Evolutionary conservation across 2,797 vertebrate species (phyloP).

Genomic region (Urophycis tenuis): DNA sequence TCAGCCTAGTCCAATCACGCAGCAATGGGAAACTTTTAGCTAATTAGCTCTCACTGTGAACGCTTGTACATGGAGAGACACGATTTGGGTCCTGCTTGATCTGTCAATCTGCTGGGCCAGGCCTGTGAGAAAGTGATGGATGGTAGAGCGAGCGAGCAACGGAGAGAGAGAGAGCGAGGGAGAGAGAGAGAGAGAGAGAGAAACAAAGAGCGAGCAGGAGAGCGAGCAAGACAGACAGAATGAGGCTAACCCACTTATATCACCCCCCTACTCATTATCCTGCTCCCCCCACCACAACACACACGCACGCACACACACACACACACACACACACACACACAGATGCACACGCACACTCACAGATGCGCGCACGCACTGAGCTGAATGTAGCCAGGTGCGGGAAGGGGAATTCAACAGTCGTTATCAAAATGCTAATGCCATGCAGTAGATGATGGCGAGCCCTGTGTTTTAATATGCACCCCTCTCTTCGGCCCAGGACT

Average conservation of each 20-base stretch:
- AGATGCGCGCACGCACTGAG: background rate
- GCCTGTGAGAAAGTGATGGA: background rate
- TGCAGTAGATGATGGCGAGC: conserved; percentile 8
- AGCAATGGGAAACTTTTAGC: background rate
- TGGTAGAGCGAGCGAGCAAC: background rate
- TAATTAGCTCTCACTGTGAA: conserved; percentile 29
- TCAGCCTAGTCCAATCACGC: background rate
- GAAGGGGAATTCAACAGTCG: background rate
- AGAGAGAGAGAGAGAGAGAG: background rate
- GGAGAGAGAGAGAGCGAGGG: conserved; percentile 8
- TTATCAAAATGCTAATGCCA: conserved; percentile 40
- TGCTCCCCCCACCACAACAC: background rate
- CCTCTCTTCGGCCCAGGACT: background rate
- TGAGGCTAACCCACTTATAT: conserved; percentile 30
- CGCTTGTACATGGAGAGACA: background rate
- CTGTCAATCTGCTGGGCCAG: conserved; percentile 18
- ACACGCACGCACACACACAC: background rate
- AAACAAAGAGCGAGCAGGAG: background rate
- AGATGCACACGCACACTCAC: background rate
- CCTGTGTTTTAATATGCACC: background rate
- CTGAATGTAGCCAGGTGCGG: conserved; percentile 5
- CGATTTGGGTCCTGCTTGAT: conserved; percentile 2
- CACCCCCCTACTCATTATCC: background rate
- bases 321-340: background rate
- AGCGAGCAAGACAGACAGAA: conserved; percentile 27